Evolutionary conservation across 2,888 invertebrate species (phyloP), one percentile per base, ranked within the genome.

Genomic region (Philereme vetulata): DNA sequence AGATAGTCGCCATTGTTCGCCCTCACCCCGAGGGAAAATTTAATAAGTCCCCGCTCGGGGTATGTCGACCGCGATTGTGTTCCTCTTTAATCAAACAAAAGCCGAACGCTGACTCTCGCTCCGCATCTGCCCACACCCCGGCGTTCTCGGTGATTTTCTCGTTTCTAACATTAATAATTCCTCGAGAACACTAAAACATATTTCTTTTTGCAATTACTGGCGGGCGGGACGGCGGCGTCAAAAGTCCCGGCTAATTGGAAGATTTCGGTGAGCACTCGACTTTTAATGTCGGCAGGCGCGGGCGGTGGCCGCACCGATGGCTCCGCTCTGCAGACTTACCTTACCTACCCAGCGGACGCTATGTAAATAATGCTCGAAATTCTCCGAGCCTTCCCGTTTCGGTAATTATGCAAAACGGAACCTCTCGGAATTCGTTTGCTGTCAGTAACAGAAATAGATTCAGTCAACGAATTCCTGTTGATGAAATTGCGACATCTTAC

Each of bases 201-300:
- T 86, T 88, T 89, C 82, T 86, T 88, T 88, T 83, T 77, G 82
- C 83, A 88, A 88, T 88, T 85, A 81, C 47, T 78, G 76, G 70
- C 76, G 75, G 77, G 76, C 73, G 74, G 78, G 74, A 76, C 73
- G 76, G 82, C 38, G 76, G 82, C 82, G 79, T 84, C 85, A 84
- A 88, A n/a, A 89, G 85, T 88, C 85, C 81, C 72, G 71, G 86
- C 87, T 91, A 89, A 90, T 91, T 91, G 86, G 87, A 80, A 84
- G 87, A 86, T 88, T 90, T 90, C 82, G 84, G 76, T 71, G 78
- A 79, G 80, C 78, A 83, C 87, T 88, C 77, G 80, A 88, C 80
- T 88, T 86, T 85, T 86, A 84, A 88, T 83, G 84, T 80, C 73
- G 71, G 72, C 68, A 69, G 61, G 64, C 32, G 56, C 58, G 51